Evolutionary conservation across 2,113 vertebrate genomes (phyloP), one percentile per base, ranked within the genome.

Genomic region (Myrmecobius fasciatus): DNA sequence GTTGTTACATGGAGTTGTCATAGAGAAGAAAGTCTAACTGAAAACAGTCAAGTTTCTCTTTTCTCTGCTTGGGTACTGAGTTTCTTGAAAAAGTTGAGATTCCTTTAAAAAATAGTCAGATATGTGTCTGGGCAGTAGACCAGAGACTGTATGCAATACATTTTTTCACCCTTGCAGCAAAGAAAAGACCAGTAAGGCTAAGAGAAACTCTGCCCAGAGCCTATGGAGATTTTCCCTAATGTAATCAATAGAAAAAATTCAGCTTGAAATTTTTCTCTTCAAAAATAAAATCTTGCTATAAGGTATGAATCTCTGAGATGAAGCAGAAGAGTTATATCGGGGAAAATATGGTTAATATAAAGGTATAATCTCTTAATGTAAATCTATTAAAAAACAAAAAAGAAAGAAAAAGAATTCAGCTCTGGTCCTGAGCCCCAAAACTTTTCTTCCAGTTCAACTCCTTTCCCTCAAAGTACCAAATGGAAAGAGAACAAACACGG

Each of bases 401-500:
- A 11, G 8, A 28, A 67, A 67, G 36, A 60, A 9, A 43, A 24
- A 17, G n/a, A 75, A 75, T 53, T 10, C 54, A 52, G 91, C n/a
- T 36, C 60, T 26, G 26, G 8, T 47, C 67, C 49, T 20, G 53
- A 83, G 49, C 53, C 22, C 48, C 25, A 28, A 53, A 75, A 46
- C 9, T 89, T 5, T 54, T 2, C 90, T 67, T 25, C 49, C n/a
- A 83, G 51, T 12, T 54, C 60, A 36, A 14, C 6, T 54, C 49
- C 53, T 93, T 88, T 94, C 83, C 94, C 67, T n/a, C 31, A 94
- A 95, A 97, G 28, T 25, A 91, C 53, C 25, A 31, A 52, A 8
- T 52, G 1, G 56, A 92, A 96, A n/a, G 28, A 36, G 93, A 95
- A 94, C 83, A 93, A 94, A 96, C 54, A 91, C 25, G 52, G 88